These are phyloP conservation scores for Acanthosepion lycidas DNA, from an alignment of 2,888 invertebrate genomes.

Conservation along the genomic window DNA sequence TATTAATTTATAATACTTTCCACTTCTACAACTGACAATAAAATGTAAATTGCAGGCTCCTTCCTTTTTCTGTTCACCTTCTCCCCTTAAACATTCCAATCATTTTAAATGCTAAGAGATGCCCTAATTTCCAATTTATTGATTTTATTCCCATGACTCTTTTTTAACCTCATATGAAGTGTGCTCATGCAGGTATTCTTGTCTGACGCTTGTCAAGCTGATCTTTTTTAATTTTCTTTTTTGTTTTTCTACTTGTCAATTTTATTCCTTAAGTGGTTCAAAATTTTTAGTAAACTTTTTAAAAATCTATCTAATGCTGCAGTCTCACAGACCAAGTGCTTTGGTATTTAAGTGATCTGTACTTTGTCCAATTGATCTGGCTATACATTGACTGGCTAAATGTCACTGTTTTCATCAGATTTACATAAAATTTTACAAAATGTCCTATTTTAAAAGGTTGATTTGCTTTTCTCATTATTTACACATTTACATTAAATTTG, in stretches of 20 bases:
- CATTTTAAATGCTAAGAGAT: slow-evolving; percentile 33
- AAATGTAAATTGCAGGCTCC: slow-evolving; percentile 33
- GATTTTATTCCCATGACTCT: slow-evolving; percentile 33
- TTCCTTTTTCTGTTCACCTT: not conserved
- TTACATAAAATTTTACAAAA: not conserved
- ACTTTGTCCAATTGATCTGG: not conserved
- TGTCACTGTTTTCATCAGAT: slow-evolving; percentile 18
- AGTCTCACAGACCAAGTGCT: slow-evolving; percentile 15
- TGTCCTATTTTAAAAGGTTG: not conserved
- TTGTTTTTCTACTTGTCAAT: slow-evolving; percentile 16
- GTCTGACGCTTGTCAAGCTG: not conserved
- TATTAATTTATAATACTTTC: slow-evolving; percentile 16
- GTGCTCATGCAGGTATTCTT: slow-evolving; percentile 17
- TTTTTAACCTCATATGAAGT: not conserved
- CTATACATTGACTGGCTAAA: not conserved
- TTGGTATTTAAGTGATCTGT: slow-evolving; percentile 33
- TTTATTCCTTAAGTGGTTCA: slow-evolving; percentile 13
- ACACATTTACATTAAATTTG: not conserved
- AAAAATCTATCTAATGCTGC: not conserved
- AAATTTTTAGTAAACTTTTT: slow-evolving; percentile 17
- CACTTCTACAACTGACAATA: slow-evolving; percentile 33
- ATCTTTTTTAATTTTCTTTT: not conserved
- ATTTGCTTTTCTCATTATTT: not conserved
- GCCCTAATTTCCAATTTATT: slow-evolving; percentile 11
- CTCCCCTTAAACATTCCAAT: slow-evolving; percentile 33